These are phyloP conservation scores for Bedellia somnulentella DNA, from an alignment of 2,888 invertebrate genomes.

Conservation along the genomic window DNA sequence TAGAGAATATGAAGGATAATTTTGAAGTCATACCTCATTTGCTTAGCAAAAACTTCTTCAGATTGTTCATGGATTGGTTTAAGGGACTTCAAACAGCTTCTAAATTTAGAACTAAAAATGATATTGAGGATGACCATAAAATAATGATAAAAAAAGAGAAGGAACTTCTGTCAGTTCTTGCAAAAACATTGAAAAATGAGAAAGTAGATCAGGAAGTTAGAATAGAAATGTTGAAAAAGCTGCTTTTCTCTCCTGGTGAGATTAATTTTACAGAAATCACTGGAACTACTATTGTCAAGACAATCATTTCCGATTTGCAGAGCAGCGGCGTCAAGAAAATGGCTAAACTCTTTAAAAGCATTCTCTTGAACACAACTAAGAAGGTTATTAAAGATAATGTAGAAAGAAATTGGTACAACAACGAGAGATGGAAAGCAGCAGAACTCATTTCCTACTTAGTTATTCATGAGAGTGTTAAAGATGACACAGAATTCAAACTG, in stretches of 20 bases:
- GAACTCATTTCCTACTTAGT: constrained; percentile 49
- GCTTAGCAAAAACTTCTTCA: constrained; percentile 66
- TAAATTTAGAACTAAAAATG: constrained; percentile 53
- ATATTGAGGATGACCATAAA: constrained; percentile 47
- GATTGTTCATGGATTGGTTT: constrained; percentile 65
- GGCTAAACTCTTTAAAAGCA: constrained; percentile 62
- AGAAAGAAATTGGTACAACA: constrained; percentile 67
- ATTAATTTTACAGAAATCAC: constrained; percentile 75
- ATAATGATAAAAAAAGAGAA: constrained; percentile 59
- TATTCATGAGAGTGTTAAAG: constrained; percentile 49
- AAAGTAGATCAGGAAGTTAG: constrained; percentile 50
- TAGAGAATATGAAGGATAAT: constrained; percentile 49
- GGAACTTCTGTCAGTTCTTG: constrained; percentile 50
- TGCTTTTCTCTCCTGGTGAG: constrained; percentile 70
- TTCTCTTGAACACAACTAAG: constrained; percentile 56
- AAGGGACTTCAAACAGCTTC: constrained; percentile 60
- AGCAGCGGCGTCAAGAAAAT: constrained; percentile 65
- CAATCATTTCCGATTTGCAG: constrained; percentile 63
- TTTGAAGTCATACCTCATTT: constrained; percentile 53
- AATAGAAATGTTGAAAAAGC: constrained; percentile 62
- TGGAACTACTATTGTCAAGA: constrained; percentile 65
- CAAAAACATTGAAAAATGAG: constrained; percentile 48
- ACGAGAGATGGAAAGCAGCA: constrained; percentile 70
- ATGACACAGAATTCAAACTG: constrained; percentile 66
- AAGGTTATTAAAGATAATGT: constrained; percentile 48